Conservation (phyloP, 2,888 invertebrate genomes). For the Drosophila pegasa region DNA sequence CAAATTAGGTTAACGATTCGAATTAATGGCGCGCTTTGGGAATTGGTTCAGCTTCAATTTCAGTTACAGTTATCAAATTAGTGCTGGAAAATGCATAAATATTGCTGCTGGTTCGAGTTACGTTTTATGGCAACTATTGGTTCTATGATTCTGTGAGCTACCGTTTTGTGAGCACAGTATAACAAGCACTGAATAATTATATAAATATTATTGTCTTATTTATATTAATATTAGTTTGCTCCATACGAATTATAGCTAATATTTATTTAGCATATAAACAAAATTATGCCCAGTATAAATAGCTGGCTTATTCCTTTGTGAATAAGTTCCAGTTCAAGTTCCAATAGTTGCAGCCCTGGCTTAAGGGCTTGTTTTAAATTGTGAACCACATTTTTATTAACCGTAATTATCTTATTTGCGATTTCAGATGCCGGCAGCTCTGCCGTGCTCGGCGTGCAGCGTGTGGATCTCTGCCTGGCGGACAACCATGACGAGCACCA, state of each 20-base stretch:
- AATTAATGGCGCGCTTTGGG: background rate
- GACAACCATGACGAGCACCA: constrained; percentile 92
- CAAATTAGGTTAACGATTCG: background rate
- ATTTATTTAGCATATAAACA: background rate
- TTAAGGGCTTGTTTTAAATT: background rate
- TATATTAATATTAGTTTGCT: background rate
- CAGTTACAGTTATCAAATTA: background rate
- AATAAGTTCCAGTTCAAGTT: background rate
- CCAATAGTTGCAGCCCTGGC: background rate
- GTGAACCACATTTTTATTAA: background rate
- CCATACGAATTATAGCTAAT: background rate
- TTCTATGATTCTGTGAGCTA: background rate
- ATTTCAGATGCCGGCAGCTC: constrained; percentile 86
- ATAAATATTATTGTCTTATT: background rate
- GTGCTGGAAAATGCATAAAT: background rate
- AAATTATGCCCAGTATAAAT: background rate
- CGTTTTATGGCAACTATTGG: no score
- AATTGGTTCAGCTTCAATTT: background rate
- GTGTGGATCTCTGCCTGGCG: constrained; percentile 90
- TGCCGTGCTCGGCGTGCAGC: constrained; percentile 89
- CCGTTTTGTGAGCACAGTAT: background rate
- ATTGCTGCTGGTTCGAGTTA: background rate
- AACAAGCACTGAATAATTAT: background rate
- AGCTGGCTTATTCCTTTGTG: background rate
- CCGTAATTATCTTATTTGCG: background rate